Evolutionary conservation across 1,140 invertebrate genomes (phyloP), one percentile per base, ranked within the genome.

Genomic region (Aphis gossypii): DNA sequence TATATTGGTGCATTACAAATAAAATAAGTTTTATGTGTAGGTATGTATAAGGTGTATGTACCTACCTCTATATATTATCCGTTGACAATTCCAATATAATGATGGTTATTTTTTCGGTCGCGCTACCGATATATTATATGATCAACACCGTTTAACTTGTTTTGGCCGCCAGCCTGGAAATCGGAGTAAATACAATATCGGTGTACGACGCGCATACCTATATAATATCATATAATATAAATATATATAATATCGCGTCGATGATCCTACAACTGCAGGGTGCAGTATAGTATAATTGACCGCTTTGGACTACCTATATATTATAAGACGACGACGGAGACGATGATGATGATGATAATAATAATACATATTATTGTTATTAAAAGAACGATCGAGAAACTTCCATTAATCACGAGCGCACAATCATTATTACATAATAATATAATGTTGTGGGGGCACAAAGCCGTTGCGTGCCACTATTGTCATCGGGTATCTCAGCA

Each of bases 401-500:
- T 90, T 92, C 60, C 90, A 92, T 92, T 92, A 92, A 92, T 92
- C 90, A 92, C 68, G 25, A 23, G 51, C 14, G 60, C 60, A 68
- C 14, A 68, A 68, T 30, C 60, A 68, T 68, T 68, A 68, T 68
- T 68, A 68, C 60, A 68, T 68, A 68, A 68, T 30, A 60, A 60
- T 68, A 68, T 68, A n/a, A 68, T 68, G 60, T 68, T 68, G 60
- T 68, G 86, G 30, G 48, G 54, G 38, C 38, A 21, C 38, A 21
- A 35, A 23, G 35, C 60, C 60, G n/a, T 92, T 82, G 68, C 68
- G 68, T 38, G 21, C 44, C 21, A 48, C 68, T 48, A 83, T 92
- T 92, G 76, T 92, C 76, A n/a, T 92, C 90, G 90, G 60, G 90
- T 82, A 82, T 82, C 60, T 92, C 90, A 92, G 90, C 90, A 83